Base-by-base conservation (phyloP, 2,113 vertebrate species). In the Dasyprocta punctata region DNA sequence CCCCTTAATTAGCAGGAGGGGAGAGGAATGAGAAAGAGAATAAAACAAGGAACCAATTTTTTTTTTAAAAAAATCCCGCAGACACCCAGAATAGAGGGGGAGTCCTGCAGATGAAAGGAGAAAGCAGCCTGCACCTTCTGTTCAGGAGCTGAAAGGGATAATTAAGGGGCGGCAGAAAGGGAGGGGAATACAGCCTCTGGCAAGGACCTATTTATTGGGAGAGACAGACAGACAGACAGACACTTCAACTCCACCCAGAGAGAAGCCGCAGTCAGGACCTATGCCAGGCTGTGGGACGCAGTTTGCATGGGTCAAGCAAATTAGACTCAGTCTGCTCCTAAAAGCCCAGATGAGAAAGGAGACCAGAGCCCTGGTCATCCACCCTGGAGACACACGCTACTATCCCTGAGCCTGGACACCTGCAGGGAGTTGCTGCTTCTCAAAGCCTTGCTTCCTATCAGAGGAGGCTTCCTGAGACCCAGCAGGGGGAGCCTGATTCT, bases 401-500 rank as follows among this genome's bases (percentile, higher is more conserved):
- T 54, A 1, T 3, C 22, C 63, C 86, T 63, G 60, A 44, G 22
- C 52, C 1, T 7, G 71, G 71, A 52, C 38, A 60, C 4, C 10
- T 13, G 1, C 41, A n/a, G 36, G n/a, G 81, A 20, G 12, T 47
- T 16, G 73, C 75, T 14, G 44, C 75, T 17, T 26, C 4, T 24
- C 28, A 11, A 0, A 38, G 11, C 4, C 0, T 49, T 38, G 19
- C 10, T 61, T 75, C n/a, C 49, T 0, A 2, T 17, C 19, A 3
- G 0, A 3, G 17, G 41, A 5, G 20, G 47, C 16, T 5, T 47
- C 82, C 0, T 17, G 0, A 26, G 58, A 36, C 38, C 4, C 0
- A 24, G 5, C 38, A 13, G 36, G 10, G 36, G 7, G 47, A 65
- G 11, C n/a, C 9, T 7, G 8, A 4, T 12, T 67, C 26, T 86